A percentile compares a stretch with the other conserved stretches of the same genome.
phyloP scores from a whole-genome alignment of 2,888 invertebrate genomes.

The Athalia rosae region DNA sequence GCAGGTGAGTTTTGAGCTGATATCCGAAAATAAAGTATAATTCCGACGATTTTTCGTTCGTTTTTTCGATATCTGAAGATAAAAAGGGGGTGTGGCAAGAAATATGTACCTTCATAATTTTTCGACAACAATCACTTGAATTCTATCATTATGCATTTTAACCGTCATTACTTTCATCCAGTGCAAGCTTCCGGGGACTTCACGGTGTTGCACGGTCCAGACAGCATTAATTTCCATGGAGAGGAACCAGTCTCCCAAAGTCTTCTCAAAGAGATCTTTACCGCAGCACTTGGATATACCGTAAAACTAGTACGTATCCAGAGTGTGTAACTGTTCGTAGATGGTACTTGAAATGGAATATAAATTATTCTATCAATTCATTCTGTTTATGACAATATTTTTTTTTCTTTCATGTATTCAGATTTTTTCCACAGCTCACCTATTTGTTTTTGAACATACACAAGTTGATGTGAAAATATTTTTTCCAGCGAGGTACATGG shows the following conservation, averaged over 20 bases:
- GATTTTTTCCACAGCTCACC: background rate
- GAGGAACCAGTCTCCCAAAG: conserved; percentile 79
- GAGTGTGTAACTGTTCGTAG: background rate
- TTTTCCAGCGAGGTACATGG: conserved; percentile 80
- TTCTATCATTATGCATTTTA: conserved; percentile 58
- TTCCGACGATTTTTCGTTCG: no score
- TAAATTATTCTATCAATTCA: no score
- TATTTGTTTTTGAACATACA: background rate
- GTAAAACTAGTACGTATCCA: conserved; percentile 79
- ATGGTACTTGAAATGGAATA: background rate
- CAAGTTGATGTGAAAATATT: conserved; percentile 1
- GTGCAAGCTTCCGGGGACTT: conserved; percentile 81
- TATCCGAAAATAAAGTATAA: background rate
- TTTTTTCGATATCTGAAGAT: background rate
- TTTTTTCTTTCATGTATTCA: background rate
- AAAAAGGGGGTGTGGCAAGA: conserved; percentile 42
- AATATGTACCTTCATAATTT: background rate
- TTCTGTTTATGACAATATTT: no score
- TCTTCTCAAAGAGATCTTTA: conserved; percentile 81
- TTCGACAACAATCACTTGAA: background rate
- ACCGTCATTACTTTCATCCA: conserved; percentile 53
- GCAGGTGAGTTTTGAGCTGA: conserved; percentile 26
- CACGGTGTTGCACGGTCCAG: conserved; percentile 81
- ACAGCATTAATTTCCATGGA: conserved; percentile 82
- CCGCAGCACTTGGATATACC: conserved; percentile 83